Percentiles rank a stretch among this genome's conserved stretches.
These are phyloP conservation scores for Ginglymostoma cirratum DNA, from an alignment of 2,113 vertebrate species.

Conservation along the genomic window DNA sequence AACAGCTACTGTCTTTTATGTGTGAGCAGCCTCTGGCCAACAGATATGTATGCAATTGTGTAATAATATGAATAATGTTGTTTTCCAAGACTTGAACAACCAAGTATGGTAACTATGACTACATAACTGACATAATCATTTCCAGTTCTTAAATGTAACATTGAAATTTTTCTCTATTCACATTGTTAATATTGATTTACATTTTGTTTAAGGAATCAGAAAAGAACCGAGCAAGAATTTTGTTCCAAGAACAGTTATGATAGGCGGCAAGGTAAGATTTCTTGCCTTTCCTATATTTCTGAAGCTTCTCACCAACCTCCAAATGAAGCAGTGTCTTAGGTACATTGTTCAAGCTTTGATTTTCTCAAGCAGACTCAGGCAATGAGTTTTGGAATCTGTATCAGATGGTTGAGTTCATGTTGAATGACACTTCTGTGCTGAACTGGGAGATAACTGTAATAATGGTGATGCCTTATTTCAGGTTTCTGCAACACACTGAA, in stretches of 20 bases:
- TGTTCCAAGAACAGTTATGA: constrained; percentile 85
- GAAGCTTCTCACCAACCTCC: neutral
- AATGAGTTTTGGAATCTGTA: neutral
- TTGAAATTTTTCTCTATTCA: neutral
- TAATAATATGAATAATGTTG: neutral
- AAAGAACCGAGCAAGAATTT: constrained; percentile 70
- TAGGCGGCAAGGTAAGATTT: constrained; percentile 81
- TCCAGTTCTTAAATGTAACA: neutral
- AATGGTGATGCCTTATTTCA: neutral
- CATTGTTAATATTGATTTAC: constrained; percentile 8
- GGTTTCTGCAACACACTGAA: too few relatives aligned
- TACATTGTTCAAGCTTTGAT: neutral
- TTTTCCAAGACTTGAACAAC: neutral
- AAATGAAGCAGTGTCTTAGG: neutral
- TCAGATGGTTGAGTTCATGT: neutral
- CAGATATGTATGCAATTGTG: too few relatives aligned
- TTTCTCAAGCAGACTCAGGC: neutral
- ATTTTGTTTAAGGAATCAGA: constrained; percentile 69
- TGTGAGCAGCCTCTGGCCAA: too few relatives aligned
- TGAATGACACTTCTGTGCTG: neutral
- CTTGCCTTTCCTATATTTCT: neutral
- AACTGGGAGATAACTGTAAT: neutral
- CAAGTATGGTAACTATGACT: neutral
- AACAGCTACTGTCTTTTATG: too few relatives aligned
- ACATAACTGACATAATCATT: neutral